Percentiles rank a stretch among this genome's conserved stretches.
Conservation (phyloP, 2,797 vertebrate species). For the Mallotus villosus region DNA sequence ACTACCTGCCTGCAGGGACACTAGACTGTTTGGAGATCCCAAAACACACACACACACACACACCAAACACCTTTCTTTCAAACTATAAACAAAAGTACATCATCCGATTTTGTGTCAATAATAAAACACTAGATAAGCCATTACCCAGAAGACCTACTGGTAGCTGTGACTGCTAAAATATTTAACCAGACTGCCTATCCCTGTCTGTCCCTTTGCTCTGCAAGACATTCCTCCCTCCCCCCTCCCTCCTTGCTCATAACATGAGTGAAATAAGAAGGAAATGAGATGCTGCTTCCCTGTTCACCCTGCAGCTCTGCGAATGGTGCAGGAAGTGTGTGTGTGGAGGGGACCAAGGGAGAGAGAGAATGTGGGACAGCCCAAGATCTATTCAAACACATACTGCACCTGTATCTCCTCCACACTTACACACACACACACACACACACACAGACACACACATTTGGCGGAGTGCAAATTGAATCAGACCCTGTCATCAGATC, state of each 20-base stretch:
- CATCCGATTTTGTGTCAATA: slow-evolving; percentile 4
- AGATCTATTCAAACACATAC: too few relatives aligned
- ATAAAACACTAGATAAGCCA: background rate
- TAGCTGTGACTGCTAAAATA: slow-evolving; percentile 19
- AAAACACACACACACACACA: background rate
- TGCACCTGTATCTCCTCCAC: too few relatives aligned
- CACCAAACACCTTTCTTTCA: background rate
- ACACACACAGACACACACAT: background rate
- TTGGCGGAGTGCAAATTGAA: background rate
- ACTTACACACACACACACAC: background rate
- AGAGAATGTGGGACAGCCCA: background rate
- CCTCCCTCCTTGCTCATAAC: background rate
- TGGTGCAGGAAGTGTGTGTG: background rate
- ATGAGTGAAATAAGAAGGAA: background rate
- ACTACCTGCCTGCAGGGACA: slow-evolving; percentile 60
- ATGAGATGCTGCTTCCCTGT: slow-evolving; percentile 1
- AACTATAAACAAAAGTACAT: background rate
- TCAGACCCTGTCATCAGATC: background rate
- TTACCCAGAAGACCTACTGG: background rate
- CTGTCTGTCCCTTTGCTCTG: background rate
- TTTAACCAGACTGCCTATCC: background rate
- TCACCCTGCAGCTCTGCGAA: background rate
- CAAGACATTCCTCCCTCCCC: background rate
- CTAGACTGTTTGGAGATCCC: slow-evolving; percentile 28
- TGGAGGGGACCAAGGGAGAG: background rate